Percentiles rank a stretch among this genome's conserved stretches.
Conservation (phyloP, 2,888 invertebrate genomes). For the Acrobasis repandana region DNA sequence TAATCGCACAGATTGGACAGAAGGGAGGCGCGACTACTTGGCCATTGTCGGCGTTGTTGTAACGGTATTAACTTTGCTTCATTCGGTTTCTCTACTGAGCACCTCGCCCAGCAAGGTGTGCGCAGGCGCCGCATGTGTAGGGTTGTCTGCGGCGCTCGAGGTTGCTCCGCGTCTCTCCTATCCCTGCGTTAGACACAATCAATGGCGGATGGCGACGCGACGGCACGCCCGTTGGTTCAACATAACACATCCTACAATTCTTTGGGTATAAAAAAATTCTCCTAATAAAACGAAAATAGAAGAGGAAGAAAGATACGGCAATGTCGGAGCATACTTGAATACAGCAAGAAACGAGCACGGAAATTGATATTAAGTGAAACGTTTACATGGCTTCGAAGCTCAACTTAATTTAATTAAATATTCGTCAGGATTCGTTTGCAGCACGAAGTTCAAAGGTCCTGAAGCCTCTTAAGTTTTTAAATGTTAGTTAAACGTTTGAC, state of each 20-base stretch:
- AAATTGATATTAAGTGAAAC: background rate
- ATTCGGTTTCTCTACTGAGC: slow-evolving; percentile 85
- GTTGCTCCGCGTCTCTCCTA: slow-evolving; percentile 74
- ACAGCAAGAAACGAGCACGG: slow-evolving; percentile 8
- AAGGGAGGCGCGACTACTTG: slow-evolving; percentile 82
- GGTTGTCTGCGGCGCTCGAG: slow-evolving; percentile 71
- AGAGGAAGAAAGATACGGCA: slow-evolving; percentile 8
- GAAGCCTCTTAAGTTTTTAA: slow-evolving; percentile 36
- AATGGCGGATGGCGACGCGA: slow-evolving; percentile 74
- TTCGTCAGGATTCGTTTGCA: slow-evolving; percentile 45
- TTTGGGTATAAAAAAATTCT: slow-evolving; percentile 27
- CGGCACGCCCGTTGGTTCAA: slow-evolving; percentile 47
- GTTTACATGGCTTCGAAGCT: slow-evolving; percentile 40
- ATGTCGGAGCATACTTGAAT: slow-evolving; percentile 41
- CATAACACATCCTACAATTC: slow-evolving; percentile 47
- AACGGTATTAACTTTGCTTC: slow-evolving; percentile 85
- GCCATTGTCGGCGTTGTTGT: slow-evolving; percentile 76
- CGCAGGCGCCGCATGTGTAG: slow-evolving; percentile 89
- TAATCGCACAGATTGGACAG: slow-evolving; percentile 79
- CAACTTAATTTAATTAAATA: slow-evolving; percentile 40
- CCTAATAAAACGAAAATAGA: slow-evolving; percentile 4
- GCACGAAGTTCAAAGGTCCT: slow-evolving; percentile 34
- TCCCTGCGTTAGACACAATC: slow-evolving; percentile 82
- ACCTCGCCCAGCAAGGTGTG: slow-evolving; percentile 92
- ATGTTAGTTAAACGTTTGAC: background rate